A percentile compares a stretch with the other conserved stretches of the same genome.
Evolutionary conservation across 2,797 vertebrate genomes (phyloP).

Genomic region (Lepus oiostolus): DNA sequence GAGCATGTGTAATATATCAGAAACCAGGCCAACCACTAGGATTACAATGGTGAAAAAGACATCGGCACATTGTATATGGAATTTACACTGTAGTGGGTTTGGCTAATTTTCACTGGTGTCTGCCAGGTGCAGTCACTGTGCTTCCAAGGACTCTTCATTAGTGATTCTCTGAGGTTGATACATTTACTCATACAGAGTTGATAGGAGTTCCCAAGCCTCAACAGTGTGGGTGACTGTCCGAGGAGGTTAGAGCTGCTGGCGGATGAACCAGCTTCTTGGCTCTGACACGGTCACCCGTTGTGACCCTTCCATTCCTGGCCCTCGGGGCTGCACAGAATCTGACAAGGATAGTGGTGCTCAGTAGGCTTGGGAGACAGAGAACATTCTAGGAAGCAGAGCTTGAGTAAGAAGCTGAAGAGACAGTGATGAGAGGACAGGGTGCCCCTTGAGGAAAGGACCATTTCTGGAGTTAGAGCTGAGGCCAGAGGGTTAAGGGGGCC

Average conservation of each 20-base stretch:
- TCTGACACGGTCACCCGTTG: not conserved
- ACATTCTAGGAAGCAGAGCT: not conserved
- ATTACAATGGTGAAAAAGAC: not conserved
- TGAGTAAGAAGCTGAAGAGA: not conserved
- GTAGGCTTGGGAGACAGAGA: slow-evolving; percentile 17
- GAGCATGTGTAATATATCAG: not conserved
- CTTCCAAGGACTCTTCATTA: not conserved
- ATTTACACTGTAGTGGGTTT: not conserved
- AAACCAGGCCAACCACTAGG: not conserved
- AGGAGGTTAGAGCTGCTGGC: not conserved
- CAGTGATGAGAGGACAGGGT: not conserved
- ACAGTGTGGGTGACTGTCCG: not conserved
- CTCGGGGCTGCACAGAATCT: not conserved
- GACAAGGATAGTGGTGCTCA: not conserved
- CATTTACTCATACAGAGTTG: not conserved
- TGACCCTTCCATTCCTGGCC: not conserved
- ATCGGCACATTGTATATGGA: not conserved
- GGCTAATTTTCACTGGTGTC: not conserved
- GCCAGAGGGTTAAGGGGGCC: not conserved
- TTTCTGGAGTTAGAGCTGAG: not conserved
- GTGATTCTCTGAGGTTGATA: not conserved
- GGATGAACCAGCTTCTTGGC: not conserved
- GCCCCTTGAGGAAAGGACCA: not conserved
- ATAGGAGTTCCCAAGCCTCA: not conserved
- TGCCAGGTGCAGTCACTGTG: not conserved